Evolutionary conservation across 1,140 invertebrate species (phyloP).

Genomic region (Bombus waltoni): DNA sequence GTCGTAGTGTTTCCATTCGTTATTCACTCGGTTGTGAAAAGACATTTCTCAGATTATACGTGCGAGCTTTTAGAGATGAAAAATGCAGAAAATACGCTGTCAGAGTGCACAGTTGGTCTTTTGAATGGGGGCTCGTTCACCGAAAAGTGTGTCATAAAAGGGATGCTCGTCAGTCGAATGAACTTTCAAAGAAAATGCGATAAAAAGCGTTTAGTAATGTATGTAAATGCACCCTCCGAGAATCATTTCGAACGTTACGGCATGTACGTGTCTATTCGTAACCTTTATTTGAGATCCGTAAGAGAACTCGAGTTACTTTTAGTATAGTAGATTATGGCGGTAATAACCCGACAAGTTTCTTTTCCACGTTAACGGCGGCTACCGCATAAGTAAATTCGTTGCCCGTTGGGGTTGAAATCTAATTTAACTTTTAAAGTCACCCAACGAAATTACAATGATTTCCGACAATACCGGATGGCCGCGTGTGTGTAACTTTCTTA

Average conservation of each 20-base stretch:
- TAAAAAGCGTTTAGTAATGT: constrained; percentile 58
- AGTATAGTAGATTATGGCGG: constrained; percentile 56
- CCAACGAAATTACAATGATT: constrained; percentile 52
- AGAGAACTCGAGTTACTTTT: constrained; percentile 50
- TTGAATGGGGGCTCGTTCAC: constrained; percentile 15
- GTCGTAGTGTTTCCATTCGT: constrained; percentile 6
- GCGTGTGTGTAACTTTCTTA: constrained; percentile 39
- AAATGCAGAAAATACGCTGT: constrained; percentile 32
- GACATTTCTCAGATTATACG: constrained; percentile 29
- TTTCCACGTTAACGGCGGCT: constrained; percentile 20
- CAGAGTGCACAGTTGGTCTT: constrained; percentile 1
- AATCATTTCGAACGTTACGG: constrained; percentile 52
- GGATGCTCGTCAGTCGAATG: constrained; percentile 25
- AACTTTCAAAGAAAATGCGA: constrained; percentile 45
- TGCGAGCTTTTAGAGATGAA: constrained; percentile 16
- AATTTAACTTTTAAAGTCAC: constrained; percentile 67
- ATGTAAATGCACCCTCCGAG: constrained; percentile 66
- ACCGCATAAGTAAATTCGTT: constrained; percentile 56
- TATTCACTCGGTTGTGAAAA: constrained; percentile 16
- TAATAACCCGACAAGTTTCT: constrained; percentile 64
- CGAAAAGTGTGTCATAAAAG: constrained; percentile 36
- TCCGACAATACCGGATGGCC: constrained; percentile 21
- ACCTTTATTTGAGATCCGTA: constrained; percentile 52
- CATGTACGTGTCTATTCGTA: constrained; percentile 61
- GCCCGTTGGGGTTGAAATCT: constrained; percentile 56